Percentiles rank a stretch among this genome's conserved stretches.
phyloP scores from a whole-genome alignment of 2,113 vertebrate genomes.

The Elachura formosa region DNA sequence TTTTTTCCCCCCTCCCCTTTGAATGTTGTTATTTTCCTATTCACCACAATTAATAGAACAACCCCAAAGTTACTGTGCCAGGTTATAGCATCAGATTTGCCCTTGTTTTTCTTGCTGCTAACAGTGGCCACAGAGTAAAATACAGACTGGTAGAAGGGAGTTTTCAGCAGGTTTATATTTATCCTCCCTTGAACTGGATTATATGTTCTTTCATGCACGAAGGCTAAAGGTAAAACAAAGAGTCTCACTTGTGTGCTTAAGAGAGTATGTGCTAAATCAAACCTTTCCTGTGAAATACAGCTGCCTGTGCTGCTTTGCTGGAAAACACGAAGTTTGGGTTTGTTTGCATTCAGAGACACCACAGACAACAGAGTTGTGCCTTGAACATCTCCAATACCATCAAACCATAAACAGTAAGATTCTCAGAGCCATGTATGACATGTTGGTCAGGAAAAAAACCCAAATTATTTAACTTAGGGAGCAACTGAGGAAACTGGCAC shows the following conservation, averaged over 20 bases:
- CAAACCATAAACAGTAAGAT: neutral
- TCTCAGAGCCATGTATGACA: neutral
- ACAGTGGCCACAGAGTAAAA: neutral
- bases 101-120: neutral
- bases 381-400: neutral
- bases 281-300: neutral
- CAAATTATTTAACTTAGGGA: neutral
- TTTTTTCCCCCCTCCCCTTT: neutral
- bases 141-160: neutral
- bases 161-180: slow-evolving; percentile 7
- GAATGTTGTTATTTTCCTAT: neutral
- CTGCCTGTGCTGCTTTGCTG: neutral
- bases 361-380: neutral
- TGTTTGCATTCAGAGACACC: neutral
- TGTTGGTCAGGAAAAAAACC: neutral
- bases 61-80: neutral
- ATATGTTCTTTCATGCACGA: neutral
- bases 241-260: neutral
- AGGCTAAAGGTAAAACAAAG: neutral
- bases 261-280: neutral
- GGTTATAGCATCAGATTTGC: neutral
- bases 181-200: slow-evolving; percentile 28
- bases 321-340: neutral
- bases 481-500: neutral
- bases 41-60: neutral